Conservation (phyloP, 2,113 vertebrate species). For the Mystacornis crossleyi region DNA sequence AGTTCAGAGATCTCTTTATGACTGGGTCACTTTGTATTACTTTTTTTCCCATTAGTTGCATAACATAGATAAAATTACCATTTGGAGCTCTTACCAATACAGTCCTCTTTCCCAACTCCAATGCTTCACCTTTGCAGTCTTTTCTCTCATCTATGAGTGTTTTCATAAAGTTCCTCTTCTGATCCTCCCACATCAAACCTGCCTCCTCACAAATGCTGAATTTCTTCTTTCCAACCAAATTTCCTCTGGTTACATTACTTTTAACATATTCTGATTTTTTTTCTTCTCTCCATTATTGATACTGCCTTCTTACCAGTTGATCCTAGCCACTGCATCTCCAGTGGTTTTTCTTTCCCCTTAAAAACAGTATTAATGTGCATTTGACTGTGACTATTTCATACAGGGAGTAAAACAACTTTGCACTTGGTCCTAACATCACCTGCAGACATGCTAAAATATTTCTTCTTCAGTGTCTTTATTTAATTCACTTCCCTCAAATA, state of each 20-base stretch:
- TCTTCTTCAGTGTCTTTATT: neutral
- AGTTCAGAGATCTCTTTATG: neutral
- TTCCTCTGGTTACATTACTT: neutral
- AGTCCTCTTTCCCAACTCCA: neutral
- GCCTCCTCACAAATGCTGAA: neutral
- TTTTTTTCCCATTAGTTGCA: neutral
- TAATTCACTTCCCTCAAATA: neutral
- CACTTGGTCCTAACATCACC: neutral
- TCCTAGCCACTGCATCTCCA: neutral
- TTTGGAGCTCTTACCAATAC: neutral
- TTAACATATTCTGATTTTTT: neutral
- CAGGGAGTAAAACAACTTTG: neutral
- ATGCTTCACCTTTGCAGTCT: neutral
- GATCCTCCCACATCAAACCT: rapidly evolving
- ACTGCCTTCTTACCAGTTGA: neutral
- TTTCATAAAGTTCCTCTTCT: neutral
- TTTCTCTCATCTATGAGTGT: neutral
- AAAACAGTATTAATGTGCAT: neutral
- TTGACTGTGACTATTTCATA: neutral
- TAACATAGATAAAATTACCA: neutral
- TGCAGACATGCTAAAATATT: neutral
- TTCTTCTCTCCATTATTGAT: neutral
- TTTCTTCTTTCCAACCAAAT: neutral
- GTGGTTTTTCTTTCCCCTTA: neutral
- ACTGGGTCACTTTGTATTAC: neutral